These are phyloP conservation scores for Mus musculus DNA, from an alignment of 2,113 vertebrate species.

Conservation along the genomic window DNA sequence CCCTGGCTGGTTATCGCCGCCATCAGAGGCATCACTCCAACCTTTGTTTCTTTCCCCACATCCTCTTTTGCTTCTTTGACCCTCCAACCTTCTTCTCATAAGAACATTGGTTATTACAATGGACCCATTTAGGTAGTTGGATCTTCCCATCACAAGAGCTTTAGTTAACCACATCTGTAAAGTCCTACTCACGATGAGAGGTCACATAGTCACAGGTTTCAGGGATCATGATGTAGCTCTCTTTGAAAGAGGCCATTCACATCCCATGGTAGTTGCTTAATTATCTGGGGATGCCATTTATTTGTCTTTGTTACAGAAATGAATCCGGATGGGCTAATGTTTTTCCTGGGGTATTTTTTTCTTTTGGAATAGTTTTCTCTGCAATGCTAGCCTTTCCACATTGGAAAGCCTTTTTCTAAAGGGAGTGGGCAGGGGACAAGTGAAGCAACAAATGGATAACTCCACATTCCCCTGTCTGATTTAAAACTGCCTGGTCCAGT, in stretches of 20 bases:
- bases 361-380: not conserved
- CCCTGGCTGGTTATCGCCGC: not conserved
- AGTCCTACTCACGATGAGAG: not conserved
- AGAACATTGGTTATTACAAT: not conserved
- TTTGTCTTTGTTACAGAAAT: conserved; percentile 1
- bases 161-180: not conserved
- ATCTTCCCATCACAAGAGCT: not conserved
- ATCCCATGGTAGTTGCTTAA: not conserved
- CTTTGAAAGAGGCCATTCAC: not conserved
- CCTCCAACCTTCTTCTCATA: not conserved
- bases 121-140: not conserved
- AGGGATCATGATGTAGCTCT: not conserved
- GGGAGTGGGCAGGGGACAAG: rapidly evolving
- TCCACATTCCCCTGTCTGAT: not conserved
- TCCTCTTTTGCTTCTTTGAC: not conserved
- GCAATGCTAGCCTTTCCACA: not conserved
- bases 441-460: not conserved
- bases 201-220: not conserved
- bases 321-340: not conserved
- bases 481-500: not conserved
- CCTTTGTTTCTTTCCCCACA: not conserved
- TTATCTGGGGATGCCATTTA: not conserved
- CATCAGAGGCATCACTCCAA: not conserved
- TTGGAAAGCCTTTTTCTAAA: not conserved
- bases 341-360: not conserved